A percentile compares a stretch with the other conserved stretches of the same genome.
Conservation (phyloP, 2,113 vertebrate genomes). For the Plotosus lineatus region DNA sequence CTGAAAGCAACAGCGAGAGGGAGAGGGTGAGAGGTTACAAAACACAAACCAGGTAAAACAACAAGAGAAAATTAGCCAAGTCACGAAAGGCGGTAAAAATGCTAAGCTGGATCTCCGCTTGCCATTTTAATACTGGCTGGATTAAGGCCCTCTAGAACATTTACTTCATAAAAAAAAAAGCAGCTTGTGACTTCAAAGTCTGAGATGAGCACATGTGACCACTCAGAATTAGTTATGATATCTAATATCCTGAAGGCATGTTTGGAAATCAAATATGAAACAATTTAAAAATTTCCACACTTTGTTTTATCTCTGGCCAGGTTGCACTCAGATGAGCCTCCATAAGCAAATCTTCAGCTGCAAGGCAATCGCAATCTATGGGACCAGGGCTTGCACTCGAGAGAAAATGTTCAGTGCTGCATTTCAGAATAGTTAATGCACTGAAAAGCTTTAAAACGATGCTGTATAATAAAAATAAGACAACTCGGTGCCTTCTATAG, state of each 20-base stretch:
- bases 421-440: not conserved
- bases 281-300: slow-evolving; percentile 62
- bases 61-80: slow-evolving; percentile 63
- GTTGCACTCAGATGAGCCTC: slow-evolving; percentile 53
- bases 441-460: slow-evolving; percentile 38
- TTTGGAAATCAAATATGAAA: slow-evolving; percentile 71
- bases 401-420: slow-evolving; percentile 24
- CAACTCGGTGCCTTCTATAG: slow-evolving; percentile 1
- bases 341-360: slow-evolving; percentile 57
- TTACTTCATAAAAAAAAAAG: slow-evolving; percentile 62
- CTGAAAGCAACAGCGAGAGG: slow-evolving; percentile 42
- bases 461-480: slow-evolving; percentile 27
- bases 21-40: slow-evolving; percentile 46
- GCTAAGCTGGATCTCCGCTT: slow-evolving; percentile 54
- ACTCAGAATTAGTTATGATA: slow-evolving; percentile 59
- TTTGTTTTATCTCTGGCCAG: slow-evolving; percentile 59
- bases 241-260: slow-evolving; percentile 63
- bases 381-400: slow-evolving; percentile 46
- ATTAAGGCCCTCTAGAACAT: slow-evolving; percentile 64
- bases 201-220: slow-evolving; percentile 57
- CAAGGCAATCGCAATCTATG: slow-evolving; percentile 26
- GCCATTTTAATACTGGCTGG: slow-evolving; percentile 62
- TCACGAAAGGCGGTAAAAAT: slow-evolving; percentile 60
- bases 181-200: slow-evolving; percentile 64
- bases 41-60: slow-evolving; percentile 74